Evolutionary conservation across 2,888 invertebrate species (phyloP), one percentile per base, ranked within the genome.

Genomic region (Erebia ligea): DNA sequence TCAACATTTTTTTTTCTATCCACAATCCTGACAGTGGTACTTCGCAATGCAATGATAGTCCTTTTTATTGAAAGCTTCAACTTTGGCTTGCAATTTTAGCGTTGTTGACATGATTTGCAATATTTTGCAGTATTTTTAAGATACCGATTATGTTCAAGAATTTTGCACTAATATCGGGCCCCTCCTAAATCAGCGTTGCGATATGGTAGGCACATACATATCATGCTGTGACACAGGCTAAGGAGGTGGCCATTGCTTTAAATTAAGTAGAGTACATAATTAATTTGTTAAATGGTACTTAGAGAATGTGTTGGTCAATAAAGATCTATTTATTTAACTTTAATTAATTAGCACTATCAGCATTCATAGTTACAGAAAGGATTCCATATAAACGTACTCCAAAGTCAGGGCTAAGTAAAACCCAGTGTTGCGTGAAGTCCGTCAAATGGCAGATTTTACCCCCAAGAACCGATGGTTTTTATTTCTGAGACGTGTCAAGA

Each of bases 401-500:
- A 19, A 58, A 52, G 57, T 57, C 52, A 21, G 13, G 45, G 1
- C 42, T 15, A 71, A 72, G 72, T 68, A 69, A 75, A 77, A 76
- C 59, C 73, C 75, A 77, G 69, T 67, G 77, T 71, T 64, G 75
- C 78, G 78, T 75, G 71, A 77, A 76, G 72, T 75, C 73, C 75
- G 74, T 67, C 40, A 66, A 74, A 73, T 71, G 56, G 70, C 68
- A 63, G 70, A 69, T 76, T 78, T 78, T 76, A 77, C 76, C 72
- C 70, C 72, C 73, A 73, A 69, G 71, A 69, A 72, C 72, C 71
- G 72, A 73, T 68, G 76, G 75, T 71, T 79, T 79, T 80, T 79
- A 79, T 80, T 77, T 75, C 73, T 58, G 56, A 73, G 68, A 79
- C 77, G 79, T 80, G 79, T 77, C 71, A 70, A 67, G 79, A 79